These are phyloP conservation scores for Trachelus iudaicus DNA, from an alignment of 2,888 invertebrate species.

Conservation along the genomic window DNA sequence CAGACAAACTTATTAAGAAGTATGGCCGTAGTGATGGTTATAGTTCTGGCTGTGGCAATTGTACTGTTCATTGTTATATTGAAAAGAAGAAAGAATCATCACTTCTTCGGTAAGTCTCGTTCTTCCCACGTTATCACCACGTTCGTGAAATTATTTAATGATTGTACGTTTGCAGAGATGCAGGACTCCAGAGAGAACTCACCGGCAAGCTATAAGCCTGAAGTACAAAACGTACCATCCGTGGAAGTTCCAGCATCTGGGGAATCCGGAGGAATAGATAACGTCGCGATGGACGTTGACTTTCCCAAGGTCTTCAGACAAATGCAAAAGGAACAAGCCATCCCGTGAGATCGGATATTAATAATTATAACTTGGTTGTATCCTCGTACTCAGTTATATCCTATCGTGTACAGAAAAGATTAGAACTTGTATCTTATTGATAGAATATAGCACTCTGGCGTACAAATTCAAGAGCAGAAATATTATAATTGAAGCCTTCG, in stretches of 20 bases:
- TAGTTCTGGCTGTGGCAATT: constrained; percentile 53
- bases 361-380: background rate
- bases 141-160: constrained; percentile 7
- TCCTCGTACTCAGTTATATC: background rate
- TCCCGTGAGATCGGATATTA: constrained; percentile 24
- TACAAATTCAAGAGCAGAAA: background rate
- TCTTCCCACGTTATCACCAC: background rate
- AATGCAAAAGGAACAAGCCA: constrained; percentile 70
- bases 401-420: background rate
- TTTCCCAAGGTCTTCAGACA: constrained; percentile 74
- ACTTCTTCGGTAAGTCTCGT: constrained; percentile 52
- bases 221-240: constrained; percentile 27
- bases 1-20: constrained; percentile 56
- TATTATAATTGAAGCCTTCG: background rate
- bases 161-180: constrained; percentile 41
- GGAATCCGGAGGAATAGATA: constrained; percentile 68
- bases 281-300: constrained; percentile 72
- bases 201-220: constrained; percentile 51
- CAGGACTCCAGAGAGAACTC: constrained; percentile 60
- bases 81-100: constrained; percentile 42
- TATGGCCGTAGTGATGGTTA: constrained; percentile 54
- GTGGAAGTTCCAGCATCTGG: constrained; percentile 19
- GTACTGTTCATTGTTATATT: constrained; percentile 48
- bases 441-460: background rate
- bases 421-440: background rate